Evolutionary conservation across 2,888 invertebrate species (phyloP).

Genomic region (Chouioia cunea): DNA sequence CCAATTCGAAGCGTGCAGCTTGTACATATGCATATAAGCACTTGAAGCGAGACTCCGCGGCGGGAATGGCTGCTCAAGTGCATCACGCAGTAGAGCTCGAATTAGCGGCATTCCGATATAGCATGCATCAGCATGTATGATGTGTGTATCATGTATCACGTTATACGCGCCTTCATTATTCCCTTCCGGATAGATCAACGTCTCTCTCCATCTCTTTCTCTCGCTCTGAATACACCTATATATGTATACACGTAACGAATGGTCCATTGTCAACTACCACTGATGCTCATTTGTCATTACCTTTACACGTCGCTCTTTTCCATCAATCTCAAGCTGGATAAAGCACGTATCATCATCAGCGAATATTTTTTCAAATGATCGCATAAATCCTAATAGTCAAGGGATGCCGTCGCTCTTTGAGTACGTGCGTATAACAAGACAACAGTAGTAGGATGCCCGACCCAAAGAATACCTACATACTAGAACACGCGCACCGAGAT

Average conservation of each 20-base stretch:
- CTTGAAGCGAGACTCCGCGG: not conserved
- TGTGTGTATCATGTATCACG: conserved; percentile 39
- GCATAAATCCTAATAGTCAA: too few relatives aligned
- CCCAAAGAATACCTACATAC: too few relatives aligned
- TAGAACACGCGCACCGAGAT: not conserved
- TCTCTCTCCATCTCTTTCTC: too few relatives aligned
- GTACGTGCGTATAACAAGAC: too few relatives aligned
- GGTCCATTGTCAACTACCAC: conserved; percentile 36
- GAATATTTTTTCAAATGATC: too few relatives aligned
- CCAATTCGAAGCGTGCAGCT: too few relatives aligned
- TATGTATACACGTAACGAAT: too few relatives aligned
- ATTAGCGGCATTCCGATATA: conserved; percentile 63
- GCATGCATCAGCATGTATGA: conserved; percentile 55
- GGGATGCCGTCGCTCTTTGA: too few relatives aligned
- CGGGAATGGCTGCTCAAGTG: conserved; percentile 50
- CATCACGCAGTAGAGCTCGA: conserved; percentile 53
- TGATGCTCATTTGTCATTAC: conserved; percentile 28
- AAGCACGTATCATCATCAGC: too few relatives aligned
- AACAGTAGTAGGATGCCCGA: too few relatives aligned
- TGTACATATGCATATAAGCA: not conserved
- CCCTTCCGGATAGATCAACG: too few relatives aligned
- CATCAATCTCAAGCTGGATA: not conserved
- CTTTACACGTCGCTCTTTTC: not conserved
- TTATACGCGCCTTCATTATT: conserved; percentile 35
- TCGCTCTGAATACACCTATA: too few relatives aligned